These are phyloP conservation scores for Pteronotus mesoamericanus DNA, from an alignment of 2,797 vertebrate species.

Conservation along the genomic window DNA sequence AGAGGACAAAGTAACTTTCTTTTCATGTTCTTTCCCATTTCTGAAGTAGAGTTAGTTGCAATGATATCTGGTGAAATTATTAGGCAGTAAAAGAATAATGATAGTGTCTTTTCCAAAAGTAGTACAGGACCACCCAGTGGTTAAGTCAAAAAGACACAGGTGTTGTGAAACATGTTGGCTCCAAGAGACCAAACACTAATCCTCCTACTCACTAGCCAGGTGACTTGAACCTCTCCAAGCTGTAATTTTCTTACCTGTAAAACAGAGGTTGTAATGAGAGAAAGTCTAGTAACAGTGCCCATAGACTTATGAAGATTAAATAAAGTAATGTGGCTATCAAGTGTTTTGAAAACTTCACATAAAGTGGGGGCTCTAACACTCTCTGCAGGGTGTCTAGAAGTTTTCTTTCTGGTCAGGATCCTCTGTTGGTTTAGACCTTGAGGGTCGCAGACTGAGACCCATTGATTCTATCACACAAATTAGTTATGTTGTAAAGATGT, in stretches of 20 bases:
- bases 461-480: neutral
- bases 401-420: neutral
- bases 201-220: neutral
- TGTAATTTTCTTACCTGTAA: neutral
- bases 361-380: neutral
- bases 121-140: neutral
- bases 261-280: neutral
- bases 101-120: neutral
- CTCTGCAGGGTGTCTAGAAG: neutral
- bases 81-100: neutral
- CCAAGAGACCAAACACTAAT: neutral
- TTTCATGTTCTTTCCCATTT: neutral
- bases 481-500: neutral
- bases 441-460: neutral
- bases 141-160: neutral
- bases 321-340: neutral
- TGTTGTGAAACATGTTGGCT: neutral
- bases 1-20: neutral
- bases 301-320: neutral
- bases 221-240: neutral
- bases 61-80: neutral
- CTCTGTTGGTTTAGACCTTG: neutral
- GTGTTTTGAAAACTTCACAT: neutral
- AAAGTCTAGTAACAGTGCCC: neutral
- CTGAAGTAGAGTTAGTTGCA: neutral